Percentiles rank a stretch among this genome's conserved stretches.
Evolutionary conservation across 2,797 vertebrate genomes (phyloP).

Genomic region (Trichosurus vulpecula): DNA sequence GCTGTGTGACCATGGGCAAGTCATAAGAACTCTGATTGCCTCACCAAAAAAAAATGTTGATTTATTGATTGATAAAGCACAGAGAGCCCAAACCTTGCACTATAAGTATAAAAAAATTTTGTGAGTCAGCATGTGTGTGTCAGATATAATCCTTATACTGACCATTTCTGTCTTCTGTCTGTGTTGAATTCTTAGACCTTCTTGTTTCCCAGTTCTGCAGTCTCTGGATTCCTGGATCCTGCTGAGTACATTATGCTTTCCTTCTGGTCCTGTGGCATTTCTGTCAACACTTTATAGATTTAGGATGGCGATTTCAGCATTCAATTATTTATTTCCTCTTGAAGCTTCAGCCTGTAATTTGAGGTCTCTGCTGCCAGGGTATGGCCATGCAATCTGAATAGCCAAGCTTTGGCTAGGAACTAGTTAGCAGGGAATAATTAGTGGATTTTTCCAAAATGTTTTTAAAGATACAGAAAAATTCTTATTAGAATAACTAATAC

Average conservation of each 20-base stretch:
- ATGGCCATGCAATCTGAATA: neutral
- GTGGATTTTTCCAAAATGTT: neutral
- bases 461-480: neutral
- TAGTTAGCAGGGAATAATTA: neutral
- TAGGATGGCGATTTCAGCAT: neutral
- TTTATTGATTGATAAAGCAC: neutral
- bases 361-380: neutral
- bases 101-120: neutral
- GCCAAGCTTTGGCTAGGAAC: neutral
- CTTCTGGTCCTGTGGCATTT: constrained; percentile 1
- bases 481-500: neutral
- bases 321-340: constrained; percentile 4
- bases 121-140: neutral
- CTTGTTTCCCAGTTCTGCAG: neutral
- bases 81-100: neutral
- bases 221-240: neutral
- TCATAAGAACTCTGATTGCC: too few species aligned
- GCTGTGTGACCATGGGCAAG: too few species aligned
- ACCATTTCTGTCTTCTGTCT: neutral
- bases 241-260: neutral
- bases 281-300: constrained; percentile 1
- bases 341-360: neutral
- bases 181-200: neutral
- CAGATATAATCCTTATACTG: neutral
- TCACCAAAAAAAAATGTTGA: too few species aligned